These are phyloP conservation scores for Pseudococcus viburni DNA, from an alignment of 2,888 invertebrate species.

Conservation along the genomic window DNA sequence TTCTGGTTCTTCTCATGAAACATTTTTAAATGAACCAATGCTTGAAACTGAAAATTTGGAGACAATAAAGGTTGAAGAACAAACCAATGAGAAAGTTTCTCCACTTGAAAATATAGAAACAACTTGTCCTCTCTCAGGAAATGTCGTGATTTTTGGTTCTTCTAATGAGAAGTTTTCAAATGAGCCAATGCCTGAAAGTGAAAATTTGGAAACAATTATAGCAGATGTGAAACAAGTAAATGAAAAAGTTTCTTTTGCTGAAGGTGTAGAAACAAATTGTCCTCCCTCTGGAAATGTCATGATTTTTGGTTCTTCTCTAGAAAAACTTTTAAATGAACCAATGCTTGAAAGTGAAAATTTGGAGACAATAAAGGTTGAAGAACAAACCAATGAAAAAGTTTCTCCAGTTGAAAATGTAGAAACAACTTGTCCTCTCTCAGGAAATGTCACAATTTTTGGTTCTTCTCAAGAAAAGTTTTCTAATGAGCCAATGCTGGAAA, in stretches of 20 bases:
- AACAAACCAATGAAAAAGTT: conserved; percentile 52
- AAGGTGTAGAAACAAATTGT: conserved; percentile 67
- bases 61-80: background rate
- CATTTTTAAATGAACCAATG: conserved; percentile 67
- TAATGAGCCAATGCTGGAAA: conserved; percentile 67
- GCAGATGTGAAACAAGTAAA: conserved; percentile 62
- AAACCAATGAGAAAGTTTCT: background rate
- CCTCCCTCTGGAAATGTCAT: conserved; percentile 67
- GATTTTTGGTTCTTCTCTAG: conserved; percentile 63
- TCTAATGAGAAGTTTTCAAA: conserved; percentile 65
- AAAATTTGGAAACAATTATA: background rate
- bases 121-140: conserved; percentile 67
- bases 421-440: conserved; percentile 67
- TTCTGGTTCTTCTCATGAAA: conserved; percentile 63
- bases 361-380: conserved; percentile 11
- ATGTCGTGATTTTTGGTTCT: conserved; percentile 64
- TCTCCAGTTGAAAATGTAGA: conserved; percentile 61
- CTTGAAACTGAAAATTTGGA: conserved; percentile 49
- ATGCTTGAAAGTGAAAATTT: background rate
- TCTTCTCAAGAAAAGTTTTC: conserved; percentile 61
- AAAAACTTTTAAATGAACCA: conserved; percentile 66
- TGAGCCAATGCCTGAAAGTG: conserved; percentile 57
- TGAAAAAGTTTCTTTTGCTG: conserved; percentile 39
- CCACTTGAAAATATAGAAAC: background rate
- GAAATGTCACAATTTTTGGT: conserved; percentile 66